Conservation (phyloP, 2,113 vertebrate genomes). For the Neodon shergylaensis region DNA sequence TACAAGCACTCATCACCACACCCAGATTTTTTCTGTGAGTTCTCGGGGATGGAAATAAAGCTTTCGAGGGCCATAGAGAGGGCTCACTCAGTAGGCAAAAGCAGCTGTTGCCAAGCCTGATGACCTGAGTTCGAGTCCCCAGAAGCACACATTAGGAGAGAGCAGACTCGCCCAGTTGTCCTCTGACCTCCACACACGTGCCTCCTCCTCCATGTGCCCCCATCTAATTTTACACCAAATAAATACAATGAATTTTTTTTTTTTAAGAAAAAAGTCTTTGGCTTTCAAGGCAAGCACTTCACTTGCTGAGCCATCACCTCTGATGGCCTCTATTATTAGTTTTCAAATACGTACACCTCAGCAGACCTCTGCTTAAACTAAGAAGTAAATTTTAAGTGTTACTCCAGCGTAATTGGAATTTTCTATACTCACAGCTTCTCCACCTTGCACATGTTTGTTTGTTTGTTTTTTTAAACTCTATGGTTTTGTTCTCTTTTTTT, state of each 20-base stretch:
- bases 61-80: not conserved
- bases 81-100: not conserved
- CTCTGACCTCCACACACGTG: not conserved
- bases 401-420: not conserved
- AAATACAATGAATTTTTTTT: not conserved
- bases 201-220: not conserved
- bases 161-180: not conserved
- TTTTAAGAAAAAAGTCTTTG: not conserved
- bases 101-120: not conserved
- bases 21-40: not conserved
- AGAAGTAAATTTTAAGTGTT: constrained; percentile 46
- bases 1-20: not conserved
- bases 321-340: not conserved
- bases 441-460: not conserved
- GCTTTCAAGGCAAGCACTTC: not conserved
- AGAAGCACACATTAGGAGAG: not conserved
- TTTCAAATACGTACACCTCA: not conserved
- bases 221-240: not conserved
- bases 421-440: not conserved
- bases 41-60: not conserved
- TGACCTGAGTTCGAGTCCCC: not conserved
- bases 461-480: not conserved
- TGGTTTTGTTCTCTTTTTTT: constrained; percentile 56
- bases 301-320: not conserved
- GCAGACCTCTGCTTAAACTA: not conserved